Evolutionary conservation across 2,888 invertebrate species (phyloP).

Genomic region (Hyposoter dolosus): DNA sequence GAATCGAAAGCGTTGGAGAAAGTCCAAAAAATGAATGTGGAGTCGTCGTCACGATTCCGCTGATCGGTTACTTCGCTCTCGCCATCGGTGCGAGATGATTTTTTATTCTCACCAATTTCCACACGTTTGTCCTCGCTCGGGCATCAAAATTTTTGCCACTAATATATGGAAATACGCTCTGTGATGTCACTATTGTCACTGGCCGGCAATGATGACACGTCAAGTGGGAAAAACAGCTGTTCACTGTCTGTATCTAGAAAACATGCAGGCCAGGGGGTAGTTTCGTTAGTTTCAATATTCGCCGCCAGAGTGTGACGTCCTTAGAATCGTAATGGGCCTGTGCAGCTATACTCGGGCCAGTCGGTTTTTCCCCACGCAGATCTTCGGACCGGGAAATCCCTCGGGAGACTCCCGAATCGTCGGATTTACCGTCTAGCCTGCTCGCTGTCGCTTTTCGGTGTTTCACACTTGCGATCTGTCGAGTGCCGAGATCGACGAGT

Average conservation of each 20-base stretch:
- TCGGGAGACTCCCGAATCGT: slow-evolving; percentile 8
- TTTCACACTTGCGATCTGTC: neutral
- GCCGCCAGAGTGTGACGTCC: slow-evolving; percentile 31
- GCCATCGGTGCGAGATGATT: slow-evolving; percentile 20
- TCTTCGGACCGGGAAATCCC: slow-evolving; percentile 48
- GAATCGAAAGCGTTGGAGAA: slow-evolving; percentile 35
- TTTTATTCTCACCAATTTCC: neutral
- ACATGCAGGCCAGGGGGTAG: slow-evolving; percentile 39
- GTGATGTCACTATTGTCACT: slow-evolving; percentile 6
- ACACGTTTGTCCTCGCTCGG: slow-evolving; percentile 6
- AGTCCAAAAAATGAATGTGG: slow-evolving; percentile 35
- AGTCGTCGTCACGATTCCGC: slow-evolving; percentile 15
- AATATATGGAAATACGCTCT: neutral
- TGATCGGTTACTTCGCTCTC: slow-evolving; percentile 15
- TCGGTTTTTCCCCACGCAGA: slow-evolving; percentile 22
- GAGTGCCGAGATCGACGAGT: neutral
- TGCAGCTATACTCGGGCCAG: slow-evolving; percentile 2
- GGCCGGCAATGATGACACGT: neutral
- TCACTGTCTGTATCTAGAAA: slow-evolving; percentile 1
- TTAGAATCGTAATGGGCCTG: slow-evolving; percentile 5
- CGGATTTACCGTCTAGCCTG: slow-evolving; percentile 18
- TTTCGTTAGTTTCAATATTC: slow-evolving; percentile 22
- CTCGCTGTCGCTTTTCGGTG: slow-evolving; percentile 10
- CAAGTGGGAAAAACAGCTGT: slow-evolving; percentile 34
- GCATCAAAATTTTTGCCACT: slow-evolving; percentile 5